Conservation (phyloP, 2,797 vertebrate genomes). For the Lacerta viridis region DNA sequence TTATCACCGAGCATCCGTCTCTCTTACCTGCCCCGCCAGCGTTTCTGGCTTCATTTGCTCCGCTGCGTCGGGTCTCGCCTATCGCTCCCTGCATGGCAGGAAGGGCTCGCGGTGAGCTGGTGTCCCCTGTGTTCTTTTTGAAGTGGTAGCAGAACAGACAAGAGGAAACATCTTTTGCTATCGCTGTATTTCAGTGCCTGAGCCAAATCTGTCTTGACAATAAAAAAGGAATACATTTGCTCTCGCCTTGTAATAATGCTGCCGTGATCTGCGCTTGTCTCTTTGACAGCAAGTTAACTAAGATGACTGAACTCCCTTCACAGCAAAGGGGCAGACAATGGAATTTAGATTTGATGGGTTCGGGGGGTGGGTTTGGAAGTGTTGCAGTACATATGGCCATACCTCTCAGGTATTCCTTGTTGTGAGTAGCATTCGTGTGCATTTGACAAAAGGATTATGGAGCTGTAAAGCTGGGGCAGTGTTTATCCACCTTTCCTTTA, state of each 20-base stretch:
- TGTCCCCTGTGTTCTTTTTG: slow-evolving; percentile 53
- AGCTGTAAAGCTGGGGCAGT: background rate
- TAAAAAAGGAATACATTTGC: slow-evolving; percentile 77
- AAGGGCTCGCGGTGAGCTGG: background rate
- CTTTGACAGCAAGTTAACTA: slow-evolving; percentile 62
- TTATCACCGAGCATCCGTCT: background rate
- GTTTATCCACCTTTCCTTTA: background rate
- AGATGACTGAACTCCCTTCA: background rate
- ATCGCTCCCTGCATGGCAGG: background rate
- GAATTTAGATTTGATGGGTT: background rate
- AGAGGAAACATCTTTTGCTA: slow-evolving; percentile 70
- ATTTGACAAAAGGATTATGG: background rate
- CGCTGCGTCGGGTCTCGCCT: background rate
- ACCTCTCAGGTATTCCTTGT: background rate
- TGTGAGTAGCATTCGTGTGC: background rate
- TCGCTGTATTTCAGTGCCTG: slow-evolving; percentile 66
- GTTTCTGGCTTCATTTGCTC: no score
- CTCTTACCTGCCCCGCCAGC: background rate
- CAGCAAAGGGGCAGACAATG: slow-evolving; percentile 20
- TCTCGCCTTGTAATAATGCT: slow-evolving; percentile 72
- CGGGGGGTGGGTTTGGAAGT: background rate
- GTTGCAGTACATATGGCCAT: background rate
- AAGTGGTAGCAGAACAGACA: slow-evolving; percentile 58
- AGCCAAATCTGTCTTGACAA: slow-evolving; percentile 78
- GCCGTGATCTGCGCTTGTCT: slow-evolving; percentile 68